Percentiles rank a stretch among this genome's conserved stretches.
Conservation (phyloP, 2,888 invertebrate genomes). For the Ptilodon capucinus region DNA sequence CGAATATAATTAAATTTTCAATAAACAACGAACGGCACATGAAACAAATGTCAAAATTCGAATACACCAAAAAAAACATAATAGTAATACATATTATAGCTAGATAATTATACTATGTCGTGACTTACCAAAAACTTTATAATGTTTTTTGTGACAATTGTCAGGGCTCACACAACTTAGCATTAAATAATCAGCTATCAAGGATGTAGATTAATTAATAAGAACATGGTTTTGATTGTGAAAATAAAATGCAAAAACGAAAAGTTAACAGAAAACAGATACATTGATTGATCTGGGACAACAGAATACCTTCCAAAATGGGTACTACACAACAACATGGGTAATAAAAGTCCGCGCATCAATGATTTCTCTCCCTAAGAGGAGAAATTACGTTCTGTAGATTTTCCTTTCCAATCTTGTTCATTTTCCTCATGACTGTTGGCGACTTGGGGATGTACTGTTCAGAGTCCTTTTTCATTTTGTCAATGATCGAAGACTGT, state of each 20-base stretch:
- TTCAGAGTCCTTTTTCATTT: constrained; percentile 69
- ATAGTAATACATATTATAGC: constrained; percentile 4
- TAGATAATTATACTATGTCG: too few relatives aligned
- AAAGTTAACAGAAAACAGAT: not conserved
- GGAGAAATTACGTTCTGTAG: constrained; percentile 68
- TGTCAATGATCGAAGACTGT: constrained; percentile 71
- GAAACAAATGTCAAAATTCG: constrained; percentile 14
- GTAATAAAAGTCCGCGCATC: constrained; percentile 8
- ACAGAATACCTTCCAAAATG: not conserved
- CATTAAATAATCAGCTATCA: too few relatives aligned
- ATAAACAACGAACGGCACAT: constrained; percentile 14
- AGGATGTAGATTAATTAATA: too few relatives aligned
- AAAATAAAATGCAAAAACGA: not conserved
- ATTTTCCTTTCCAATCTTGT: constrained; percentile 75
- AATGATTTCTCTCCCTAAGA: constrained; percentile 71
- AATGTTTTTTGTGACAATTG: too few relatives aligned
- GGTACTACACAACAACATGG: constrained; percentile 11
- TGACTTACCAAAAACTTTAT: too few relatives aligned
- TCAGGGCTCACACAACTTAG: too few relatives aligned
- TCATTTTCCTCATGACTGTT: constrained; percentile 59
- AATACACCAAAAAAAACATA: constrained; percentile 21
- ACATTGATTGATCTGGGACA: constrained; percentile 17
- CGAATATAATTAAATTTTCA: constrained; percentile 20
- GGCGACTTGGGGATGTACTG: constrained; percentile 69
- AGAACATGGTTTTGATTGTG: not conserved